Evolutionary conservation across 2,113 vertebrate genomes (phyloP).

Genomic region (Microcebus murinus): DNA sequence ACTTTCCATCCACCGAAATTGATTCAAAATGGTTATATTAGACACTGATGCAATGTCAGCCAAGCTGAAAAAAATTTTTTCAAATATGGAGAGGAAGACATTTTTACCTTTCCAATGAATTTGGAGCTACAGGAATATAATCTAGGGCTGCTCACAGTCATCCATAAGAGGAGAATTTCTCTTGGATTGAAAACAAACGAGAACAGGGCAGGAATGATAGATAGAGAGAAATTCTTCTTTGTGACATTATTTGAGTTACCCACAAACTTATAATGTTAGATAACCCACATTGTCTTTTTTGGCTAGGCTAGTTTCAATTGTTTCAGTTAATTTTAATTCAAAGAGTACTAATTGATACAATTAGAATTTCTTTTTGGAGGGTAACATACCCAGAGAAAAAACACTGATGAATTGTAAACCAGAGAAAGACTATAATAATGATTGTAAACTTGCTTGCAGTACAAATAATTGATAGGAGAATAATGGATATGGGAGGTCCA

Average conservation of each 20-base stretch:
- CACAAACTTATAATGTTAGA: neutral
- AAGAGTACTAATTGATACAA: neutral
- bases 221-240: neutral
- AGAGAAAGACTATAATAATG: neutral
- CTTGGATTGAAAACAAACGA: neutral
- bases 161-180: neutral
- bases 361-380: too few species aligned
- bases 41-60: neutral
- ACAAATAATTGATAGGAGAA: neutral
- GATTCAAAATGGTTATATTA: neutral
- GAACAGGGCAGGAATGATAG: neutral
- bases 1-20: neutral
- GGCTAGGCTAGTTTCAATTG: neutral
- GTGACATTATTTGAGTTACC: neutral
- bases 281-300: neutral
- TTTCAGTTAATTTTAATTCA: neutral
- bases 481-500: too few species aligned
- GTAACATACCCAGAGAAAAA: neutral
- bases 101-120: neutral
- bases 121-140: neutral
- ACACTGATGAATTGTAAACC: neutral
- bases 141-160: neutral
- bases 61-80: neutral
- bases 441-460: neutral
- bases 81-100: neutral